These are phyloP conservation scores for Lordiphosa clarofinis DNA, from an alignment of 1,140 invertebrate genomes.

Conservation along the genomic window DNA sequence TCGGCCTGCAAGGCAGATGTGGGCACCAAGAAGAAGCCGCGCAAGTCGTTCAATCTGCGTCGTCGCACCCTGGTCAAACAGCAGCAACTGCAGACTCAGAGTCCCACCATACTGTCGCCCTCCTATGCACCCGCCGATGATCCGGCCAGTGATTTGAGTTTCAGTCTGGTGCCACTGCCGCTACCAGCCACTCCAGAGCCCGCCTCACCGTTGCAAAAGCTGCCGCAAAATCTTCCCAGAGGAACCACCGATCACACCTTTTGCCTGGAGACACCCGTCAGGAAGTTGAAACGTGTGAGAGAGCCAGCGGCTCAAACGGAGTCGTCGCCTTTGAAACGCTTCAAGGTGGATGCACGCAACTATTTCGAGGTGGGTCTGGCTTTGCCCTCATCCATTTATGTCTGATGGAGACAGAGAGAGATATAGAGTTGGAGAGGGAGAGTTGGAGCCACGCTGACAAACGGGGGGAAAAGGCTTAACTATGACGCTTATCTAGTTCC, in stretches of 20 bases:
- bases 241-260: slow-evolving; percentile 46
- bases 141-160: slow-evolving; percentile 74
- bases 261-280: slow-evolving; percentile 54
- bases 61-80: slow-evolving; percentile 69
- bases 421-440: slow-evolving; percentile 7
- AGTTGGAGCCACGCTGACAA: slow-evolving; percentile 64
- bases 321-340: slow-evolving; percentile 63
- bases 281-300: slow-evolving; percentile 29
- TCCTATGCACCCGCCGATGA: slow-evolving; percentile 75
- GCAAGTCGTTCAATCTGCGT: slow-evolving; percentile 67
- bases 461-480: slow-evolving; percentile 78
- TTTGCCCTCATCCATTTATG: slow-evolving; percentile 71
- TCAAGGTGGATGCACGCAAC: slow-evolving; percentile 61
- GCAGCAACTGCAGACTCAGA: slow-evolving; percentile 52
- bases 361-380: slow-evolving; percentile 75
- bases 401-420: slow-evolving; percentile 36
- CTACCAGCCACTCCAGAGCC: slow-evolving; percentile 37
- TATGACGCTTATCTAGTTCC: slow-evolving; percentile 77
- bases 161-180: slow-evolving; percentile 28
- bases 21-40: slow-evolving; percentile 56
- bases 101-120: slow-evolving; percentile 54
- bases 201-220: slow-evolving; percentile 32
- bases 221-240: slow-evolving; percentile 24
- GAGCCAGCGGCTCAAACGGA: slow-evolving; percentile 4
- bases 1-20: slow-evolving; percentile 69